Conservation (phyloP, 2,888 invertebrate species). For the Andrena chrysosceles region DNA sequence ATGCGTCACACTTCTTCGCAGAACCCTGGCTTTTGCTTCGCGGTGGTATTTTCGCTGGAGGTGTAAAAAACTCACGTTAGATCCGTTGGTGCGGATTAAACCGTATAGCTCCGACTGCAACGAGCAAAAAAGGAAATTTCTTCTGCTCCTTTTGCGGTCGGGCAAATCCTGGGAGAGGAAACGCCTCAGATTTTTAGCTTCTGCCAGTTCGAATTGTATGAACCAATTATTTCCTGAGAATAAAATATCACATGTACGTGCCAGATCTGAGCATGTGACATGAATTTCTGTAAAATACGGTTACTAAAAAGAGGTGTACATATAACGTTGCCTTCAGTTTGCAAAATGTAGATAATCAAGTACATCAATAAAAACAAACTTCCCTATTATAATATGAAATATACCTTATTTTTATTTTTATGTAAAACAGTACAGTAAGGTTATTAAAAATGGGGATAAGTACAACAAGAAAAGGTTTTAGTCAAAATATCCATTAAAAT, state of each 20-base stretch:
- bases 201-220: conserved; percentile 29
- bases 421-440: too few species aligned
- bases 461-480: too few species aligned
- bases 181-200: conserved; percentile 65
- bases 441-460: too few species aligned
- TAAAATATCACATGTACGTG: conserved; percentile 5
- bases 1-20: conserved; percentile 65
- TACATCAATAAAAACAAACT: too few species aligned
- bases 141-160: conserved; percentile 57
- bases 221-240: conserved; percentile 43
- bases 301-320: background rate
- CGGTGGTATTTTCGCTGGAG: conserved; percentile 67
- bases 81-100: conserved; percentile 72
- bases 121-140: conserved; percentile 51
- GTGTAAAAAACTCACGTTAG: conserved; percentile 68
- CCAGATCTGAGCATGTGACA: background rate
- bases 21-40: conserved; percentile 59
- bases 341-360: too few species aligned
- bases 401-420: too few species aligned
- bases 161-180: conserved; percentile 61
- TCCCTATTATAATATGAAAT: too few species aligned
- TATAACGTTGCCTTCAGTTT: too few species aligned
- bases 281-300: background rate
- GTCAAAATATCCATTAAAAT: too few species aligned
- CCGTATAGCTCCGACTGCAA: conserved; percentile 62